Conservation (phyloP, 2,888 invertebrate genomes). For the Frankliniella fusca region DNA sequence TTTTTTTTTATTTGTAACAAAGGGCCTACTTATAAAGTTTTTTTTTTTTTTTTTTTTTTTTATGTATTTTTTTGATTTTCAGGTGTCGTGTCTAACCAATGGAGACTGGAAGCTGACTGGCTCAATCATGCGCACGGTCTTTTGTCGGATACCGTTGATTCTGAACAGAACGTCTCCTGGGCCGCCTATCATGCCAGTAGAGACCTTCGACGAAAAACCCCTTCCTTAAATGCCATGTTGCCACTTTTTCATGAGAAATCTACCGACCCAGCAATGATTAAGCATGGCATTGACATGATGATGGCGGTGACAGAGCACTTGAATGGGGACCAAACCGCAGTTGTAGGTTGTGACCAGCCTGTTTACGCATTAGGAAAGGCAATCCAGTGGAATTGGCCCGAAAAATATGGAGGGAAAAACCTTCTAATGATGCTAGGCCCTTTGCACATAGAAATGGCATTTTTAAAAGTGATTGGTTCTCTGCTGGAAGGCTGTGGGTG, state of each 20-base stretch:
- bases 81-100: no score
- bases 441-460: no score
- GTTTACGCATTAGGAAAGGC: not conserved
- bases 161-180: not conserved
- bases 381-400: not conserved
- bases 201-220: not conserved
- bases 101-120: not conserved
- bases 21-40: no score
- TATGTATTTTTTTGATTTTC: no score
- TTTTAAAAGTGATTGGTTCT: no score
- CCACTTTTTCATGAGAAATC: slow-evolving; percentile 11
- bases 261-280: not conserved
- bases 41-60: no score
- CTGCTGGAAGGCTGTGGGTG: not conserved
- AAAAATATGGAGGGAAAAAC: not conserved
- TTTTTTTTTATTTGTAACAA: no score
- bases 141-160: not conserved
- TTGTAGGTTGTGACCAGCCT: not conserved
- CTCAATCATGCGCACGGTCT: not conserved
- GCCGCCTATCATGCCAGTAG: not conserved
- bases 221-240: not conserved
- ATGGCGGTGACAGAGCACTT: not conserved
- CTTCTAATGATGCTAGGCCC: no score
- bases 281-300: not conserved
- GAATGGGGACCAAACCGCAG: not conserved